Conservation (phyloP, 2,888 invertebrate species). For the Drosophila paramelanica region DNA sequence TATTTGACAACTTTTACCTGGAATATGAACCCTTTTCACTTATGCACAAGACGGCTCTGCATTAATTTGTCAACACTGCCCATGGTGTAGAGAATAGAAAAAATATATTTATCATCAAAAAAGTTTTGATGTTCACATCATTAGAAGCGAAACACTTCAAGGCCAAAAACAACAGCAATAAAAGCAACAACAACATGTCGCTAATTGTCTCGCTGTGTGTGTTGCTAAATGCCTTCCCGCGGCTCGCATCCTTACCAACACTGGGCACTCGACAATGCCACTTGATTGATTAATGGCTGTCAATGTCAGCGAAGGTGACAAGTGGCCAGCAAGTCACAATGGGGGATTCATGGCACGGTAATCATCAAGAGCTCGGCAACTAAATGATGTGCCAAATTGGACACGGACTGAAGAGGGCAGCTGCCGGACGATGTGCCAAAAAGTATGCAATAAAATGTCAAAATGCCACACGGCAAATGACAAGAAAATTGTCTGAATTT, state of each 20-base stretch:
- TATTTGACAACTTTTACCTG: too few species aligned
- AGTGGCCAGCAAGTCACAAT: conserved; percentile 64
- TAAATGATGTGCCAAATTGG: conserved; percentile 78
- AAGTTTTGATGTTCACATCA: conserved; percentile 47
- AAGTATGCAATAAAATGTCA: conserved; percentile 72
- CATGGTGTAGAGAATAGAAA: conserved; percentile 1
- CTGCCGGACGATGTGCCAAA: conserved; percentile 42
- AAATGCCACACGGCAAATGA: conserved; percentile 67
- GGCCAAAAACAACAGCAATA: conserved; percentile 18
- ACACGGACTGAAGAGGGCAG: conserved; percentile 15
- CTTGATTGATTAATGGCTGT: conserved; percentile 77
- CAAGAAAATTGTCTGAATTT: conserved; percentile 59
- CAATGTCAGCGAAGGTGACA: conserved; percentile 74
- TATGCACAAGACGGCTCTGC: conserved; percentile 14
- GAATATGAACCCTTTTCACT: too few species aligned
- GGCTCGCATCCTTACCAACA: neutral
- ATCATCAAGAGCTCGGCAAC: conserved; percentile 38
- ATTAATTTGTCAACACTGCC: neutral
- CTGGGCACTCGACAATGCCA: conserved; percentile 32
- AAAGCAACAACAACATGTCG: conserved; percentile 43
- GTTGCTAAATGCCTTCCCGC: conserved; percentile 32
- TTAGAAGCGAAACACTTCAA: conserved; percentile 45
- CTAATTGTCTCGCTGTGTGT: conserved; percentile 59
- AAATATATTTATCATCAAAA: conserved; percentile 16
- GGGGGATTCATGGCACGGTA: conserved; percentile 41